Evolutionary conservation across 2,888 invertebrate genomes (phyloP), one percentile per base, ranked within the genome.

Genomic region (Eurois occulta): DNA sequence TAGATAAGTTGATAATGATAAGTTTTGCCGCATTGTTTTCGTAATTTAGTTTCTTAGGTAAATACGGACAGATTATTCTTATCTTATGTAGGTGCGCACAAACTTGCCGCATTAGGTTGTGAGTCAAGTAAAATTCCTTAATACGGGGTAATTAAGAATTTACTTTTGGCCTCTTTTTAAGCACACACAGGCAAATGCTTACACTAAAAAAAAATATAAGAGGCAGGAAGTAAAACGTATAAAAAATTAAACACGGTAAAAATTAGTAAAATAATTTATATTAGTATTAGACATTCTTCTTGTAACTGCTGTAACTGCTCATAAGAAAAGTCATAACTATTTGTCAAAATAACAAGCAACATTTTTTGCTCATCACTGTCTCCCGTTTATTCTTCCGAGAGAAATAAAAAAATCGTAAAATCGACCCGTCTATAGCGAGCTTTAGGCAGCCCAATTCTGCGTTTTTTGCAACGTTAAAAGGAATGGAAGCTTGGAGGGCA

Each of bases 1-100:
- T 58, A 32, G 32, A 93, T 93, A 91, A 90, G 80, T 85, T 84
- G 88, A 90, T 92, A 91, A 89, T 87, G 90, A 92, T 93, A 90
- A 90, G 76, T 83, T 90, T 85, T 91, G 83, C 87, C 88, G 90
- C 88, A 91, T 89, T 89, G 86, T 86, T 90, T 89, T 90, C 87
- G 85, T 83, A 86, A 86, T 86, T 85, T 83, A 73, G 77, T 87
- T 86, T 89, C 80, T 85, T 84, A 79, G 78, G 83, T 86, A 85
- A 86, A 88, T 81, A 80, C 77, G 73, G 78, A 78, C 64, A 81
- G 80, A 83, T 87, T 82, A 83, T 74, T 85, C 35, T 85, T 88
- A 88, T 87, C 86, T 81, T 52, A 60, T 69, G 58, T 60, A 72
- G 68, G 66, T 79, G 58, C 77, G 78, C 78, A 83, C 62, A 67